Conservation (phyloP, 2,113 vertebrate genomes). For the human (Homo sapiens) region DNA sequence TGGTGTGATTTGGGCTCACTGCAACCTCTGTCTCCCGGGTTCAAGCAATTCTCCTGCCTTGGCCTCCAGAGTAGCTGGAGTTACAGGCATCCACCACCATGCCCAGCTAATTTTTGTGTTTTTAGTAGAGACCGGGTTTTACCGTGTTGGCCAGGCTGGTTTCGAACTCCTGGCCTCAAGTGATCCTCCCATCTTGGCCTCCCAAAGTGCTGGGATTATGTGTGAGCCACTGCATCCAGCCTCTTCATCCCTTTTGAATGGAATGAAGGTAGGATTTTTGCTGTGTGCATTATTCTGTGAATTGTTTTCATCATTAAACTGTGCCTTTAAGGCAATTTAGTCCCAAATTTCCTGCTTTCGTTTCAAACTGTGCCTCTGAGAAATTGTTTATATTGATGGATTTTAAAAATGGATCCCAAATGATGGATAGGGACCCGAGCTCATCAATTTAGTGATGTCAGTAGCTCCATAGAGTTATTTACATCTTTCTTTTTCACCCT, state of each 20-base stretch:
- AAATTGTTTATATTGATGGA: not conserved
- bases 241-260: not conserved
- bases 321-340: not conserved
- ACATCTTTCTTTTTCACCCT: not conserved
- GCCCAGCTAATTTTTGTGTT: no score
- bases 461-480: not conserved
- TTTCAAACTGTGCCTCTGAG: not conserved
- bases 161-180: no score
- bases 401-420: not conserved
- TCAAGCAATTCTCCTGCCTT: no score
- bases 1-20: no score
- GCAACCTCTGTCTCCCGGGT: no score
- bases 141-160: no score
- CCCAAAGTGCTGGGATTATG: no score
- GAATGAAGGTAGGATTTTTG: not conserved
- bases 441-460: not conserved
- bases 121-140: no score
- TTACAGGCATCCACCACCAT: no score
- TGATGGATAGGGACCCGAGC: not conserved
- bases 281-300: conserved; percentile 26
- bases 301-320: conserved; percentile 38
- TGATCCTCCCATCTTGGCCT: no score
- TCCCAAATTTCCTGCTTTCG: not conserved
- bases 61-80: no score
- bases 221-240: no score